Conservation (phyloP, 2,113 vertebrate species). For the Boleophthalmus pectinirostris region DNA sequence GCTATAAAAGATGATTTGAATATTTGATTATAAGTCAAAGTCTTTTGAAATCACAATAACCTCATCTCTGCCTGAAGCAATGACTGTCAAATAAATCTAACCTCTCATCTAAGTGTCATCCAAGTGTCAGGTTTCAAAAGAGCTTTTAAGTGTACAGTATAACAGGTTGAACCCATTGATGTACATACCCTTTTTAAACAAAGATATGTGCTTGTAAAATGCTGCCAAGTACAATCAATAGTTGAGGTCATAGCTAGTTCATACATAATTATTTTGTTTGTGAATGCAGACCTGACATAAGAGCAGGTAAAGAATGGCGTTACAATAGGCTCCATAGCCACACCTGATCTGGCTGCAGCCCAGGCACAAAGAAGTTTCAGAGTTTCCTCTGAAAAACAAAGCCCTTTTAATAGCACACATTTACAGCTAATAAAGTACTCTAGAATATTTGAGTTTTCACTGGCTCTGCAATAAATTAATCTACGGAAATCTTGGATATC, state of each 20-base stretch:
- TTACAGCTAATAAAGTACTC: slow-evolving; percentile 61
- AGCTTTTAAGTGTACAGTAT: neutral
- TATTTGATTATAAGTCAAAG: slow-evolving; percentile 4
- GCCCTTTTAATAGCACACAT: slow-evolving; percentile 48
- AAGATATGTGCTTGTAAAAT: neutral
- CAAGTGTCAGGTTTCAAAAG: slow-evolving; percentile 10
- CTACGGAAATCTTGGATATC: slow-evolving; percentile 70
- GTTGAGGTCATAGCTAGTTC: neutral
- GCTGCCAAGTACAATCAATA: neutral
- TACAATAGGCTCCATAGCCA: neutral
- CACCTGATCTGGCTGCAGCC: slow-evolving; percentile 21
- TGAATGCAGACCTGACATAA: neutral
- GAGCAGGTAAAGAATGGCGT: neutral
- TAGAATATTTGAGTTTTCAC: slow-evolving; percentile 53
- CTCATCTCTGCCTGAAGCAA: neutral
- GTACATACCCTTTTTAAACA: neutral
- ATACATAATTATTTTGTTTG: neutral
- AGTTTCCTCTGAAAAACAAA: slow-evolving; percentile 40
- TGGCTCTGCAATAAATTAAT: slow-evolving; percentile 68
- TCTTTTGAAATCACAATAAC: neutral
- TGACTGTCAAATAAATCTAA: neutral
- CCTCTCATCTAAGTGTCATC: neutral
- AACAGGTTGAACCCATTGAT: neutral
- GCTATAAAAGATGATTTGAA: neutral
- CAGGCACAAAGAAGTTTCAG: slow-evolving; percentile 26